Evolutionary conservation across 2,797 vertebrate genomes (phyloP), one percentile per base, ranked within the genome.

Genomic region (Oophaga sylvatica): DNA sequence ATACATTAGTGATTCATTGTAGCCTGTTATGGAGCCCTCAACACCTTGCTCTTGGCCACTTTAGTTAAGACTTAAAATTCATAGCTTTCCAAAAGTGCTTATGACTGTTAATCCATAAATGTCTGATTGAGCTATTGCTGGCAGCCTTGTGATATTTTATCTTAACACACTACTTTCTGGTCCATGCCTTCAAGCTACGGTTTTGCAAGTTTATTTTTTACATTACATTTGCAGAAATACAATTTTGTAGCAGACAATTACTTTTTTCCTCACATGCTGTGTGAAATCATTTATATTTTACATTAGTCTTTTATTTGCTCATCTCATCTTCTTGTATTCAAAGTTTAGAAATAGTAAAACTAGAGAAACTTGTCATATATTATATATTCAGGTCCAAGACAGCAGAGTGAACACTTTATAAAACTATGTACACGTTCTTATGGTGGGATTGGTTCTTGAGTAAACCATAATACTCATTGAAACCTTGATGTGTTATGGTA

Each of bases 61-160:
- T 82, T 70, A 62, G 45, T 82, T 53, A 65, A 56, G 80, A 76
- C 80, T 76, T 82, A 81, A 81, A 81, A 87, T 76, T 77, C 86
- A 87, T 87, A 82, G 70, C 80, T 67, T 59, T 83, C 41, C 60
- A 87, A 87, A 81, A 82, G 80, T 82, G 80, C 71, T 82, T 57
- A 82, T 83, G 59, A 82, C 48, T 76, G 70, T 82, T 82, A 82
- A 82, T 87, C 86, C 29, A 87, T 87, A 87, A 87, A 87, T 82
- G 86, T 87, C 86, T 87, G 80, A 87, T 77, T 87, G 86, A 82
- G 86, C 80, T 82, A 87, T 82, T 60, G 86, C 41, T 87, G 80
- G 80, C 80, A 65, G 59, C 59, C 11, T 48, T 82, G 65, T 75
- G 68, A 81, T 87, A 87, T 82, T 87, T 87, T 87, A 82, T 87